Base-by-base conservation (phyloP, 2,888 invertebrate species). In the Creontiades dilutus region DNA sequence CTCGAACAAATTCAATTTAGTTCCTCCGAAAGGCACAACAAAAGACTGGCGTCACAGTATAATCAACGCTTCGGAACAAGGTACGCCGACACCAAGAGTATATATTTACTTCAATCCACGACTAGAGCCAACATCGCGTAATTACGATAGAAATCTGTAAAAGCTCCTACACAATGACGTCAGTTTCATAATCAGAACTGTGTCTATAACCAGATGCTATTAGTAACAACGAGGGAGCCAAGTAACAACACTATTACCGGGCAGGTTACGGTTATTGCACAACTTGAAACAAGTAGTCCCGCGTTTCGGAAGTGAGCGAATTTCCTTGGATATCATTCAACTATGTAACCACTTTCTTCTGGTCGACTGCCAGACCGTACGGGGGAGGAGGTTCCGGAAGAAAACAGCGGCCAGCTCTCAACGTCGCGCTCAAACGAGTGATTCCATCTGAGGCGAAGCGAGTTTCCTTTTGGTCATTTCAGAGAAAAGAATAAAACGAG, bases 311-410 rank as follows among this genome's bases (percentile, higher is more conserved):
- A 47, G 82, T 46, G 27, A 52, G 68, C 82, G 82, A 48, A 82
- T 82, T 82, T 82, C 82, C 82, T 82, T 82, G 82, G 82, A 52
- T 82, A 52, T 82, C 82, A 82, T 82, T 82, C 82, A 82, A 82
- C 82, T 82, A 82, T 82, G 82, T 82, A 82, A 82, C 82, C 82
- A 82, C 82, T 82, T 82, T 82, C 82, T 82, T 82, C 82, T 82
- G 82, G 82, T 82, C 82, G n/a, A 9, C 82, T 82, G 82, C 82
- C 82, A 82, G 52, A 82, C 19, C 12, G n/a, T 14, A 19, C 16
- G 81, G 81, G 16, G n/a, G 48, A 47, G 47, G 28, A 48, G 19
- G 23, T 57, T 57, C 57, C 57, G 57, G 57, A 57, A 57, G 57
- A 57, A 28, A 82, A 19, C 52, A 19, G 19, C 82, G 47, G 27